Evolutionary conservation across 92 coral and sea anemone genomes (phyloP), one percentile per base, ranked within the genome.

Genomic region (Parazoanthus swiftii): DNA sequence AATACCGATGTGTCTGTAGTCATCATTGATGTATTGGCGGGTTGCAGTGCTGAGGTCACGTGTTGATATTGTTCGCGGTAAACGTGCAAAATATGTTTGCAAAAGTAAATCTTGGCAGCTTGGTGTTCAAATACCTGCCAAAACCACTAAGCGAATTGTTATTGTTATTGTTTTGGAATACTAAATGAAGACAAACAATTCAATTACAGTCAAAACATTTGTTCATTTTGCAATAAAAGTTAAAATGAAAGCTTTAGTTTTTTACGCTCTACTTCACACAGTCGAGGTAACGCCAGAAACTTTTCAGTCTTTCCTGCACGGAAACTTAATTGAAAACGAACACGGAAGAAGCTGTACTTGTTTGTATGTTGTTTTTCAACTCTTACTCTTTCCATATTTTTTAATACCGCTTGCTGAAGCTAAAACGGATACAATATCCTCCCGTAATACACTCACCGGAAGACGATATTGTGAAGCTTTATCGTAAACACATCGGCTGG

Each of bases 261-360:
- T 26, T 48, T 11, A 48, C 51, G 11, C 51, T 48, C 51, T 10
- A 48, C 50, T 46, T 8, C 50, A 8, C 51, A 48, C 51, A 7
- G 51, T 29, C 11, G 8, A 48, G 35, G 38, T 6, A n/a, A 73
- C 38, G 13, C 23, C 38, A 14, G 0, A 73, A 13, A 33, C 18
- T 26, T 73, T 26, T 26, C 14, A 8, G 8, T 73, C 18, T 26
- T 73, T 26, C 10, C 14, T 21, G 8, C 5, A 79, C 18, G 16
- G 72, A 76, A 21, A 38, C 18, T 76, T 21, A 9, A 76, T 21
- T 63, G n/a, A 21, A 21, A 11, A 76, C 80, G 80, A 38, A 76
- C 80, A 76, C 80, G 80, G 80, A 76, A 76, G 80, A 76, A 39
- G 15, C 13, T 76, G 54, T 39, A 63, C n/a, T 63, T 76, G n/a